Evolutionary conservation across 2,888 invertebrate species (phyloP), one percentile per base, ranked within the genome.

Genomic region (Eutolmus rufibarbis): DNA sequence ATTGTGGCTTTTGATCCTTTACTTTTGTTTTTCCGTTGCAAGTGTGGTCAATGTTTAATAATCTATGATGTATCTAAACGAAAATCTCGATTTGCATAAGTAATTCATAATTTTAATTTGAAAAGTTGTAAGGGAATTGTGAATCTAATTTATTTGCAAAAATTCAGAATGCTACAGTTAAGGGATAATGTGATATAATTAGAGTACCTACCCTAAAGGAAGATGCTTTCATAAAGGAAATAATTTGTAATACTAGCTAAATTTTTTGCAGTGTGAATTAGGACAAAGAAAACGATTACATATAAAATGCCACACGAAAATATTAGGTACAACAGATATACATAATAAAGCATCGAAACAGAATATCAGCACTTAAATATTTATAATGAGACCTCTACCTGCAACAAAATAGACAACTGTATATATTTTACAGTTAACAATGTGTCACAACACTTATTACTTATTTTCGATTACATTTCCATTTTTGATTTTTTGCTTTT

Each of bases 1-100:
- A 9, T 82, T 57, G 82, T 57, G 57, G 40, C 82, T n/a, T 66
- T 66, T 66, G 79, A 79, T 79, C 31, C n/a, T n/a, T 76, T 34
- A 34, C 34, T 28, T 81, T 31, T 66, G 14, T 56, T 31, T 8
- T 8, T 3, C 31, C 82, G 40, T 82, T 66, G 57, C 82, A 82
- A 56, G 14, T n/a, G 43, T 46, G 28, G 43, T 5, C 14, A n/a
- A 8, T 28, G 28, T 34, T 74, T 5, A 46, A 14, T 16, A 46
- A 46, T 46, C 0, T 16, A 46, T 4, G 4, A 1, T 46, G 46
- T 51, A 16, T n/a, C 2, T 51, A n/a, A 51, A 51, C 46, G 16
- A 51, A 51, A 51, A 14, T 51, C 1, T 16, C 1, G 4, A 51
- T 16, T 16, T 51, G 1, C 1, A 12, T 40, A 8, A 40, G 12